These are phyloP conservation scores for Melanotaenia maccullochi DNA, from an alignment of 2,797 vertebrate species.

Conservation along the genomic window DNA sequence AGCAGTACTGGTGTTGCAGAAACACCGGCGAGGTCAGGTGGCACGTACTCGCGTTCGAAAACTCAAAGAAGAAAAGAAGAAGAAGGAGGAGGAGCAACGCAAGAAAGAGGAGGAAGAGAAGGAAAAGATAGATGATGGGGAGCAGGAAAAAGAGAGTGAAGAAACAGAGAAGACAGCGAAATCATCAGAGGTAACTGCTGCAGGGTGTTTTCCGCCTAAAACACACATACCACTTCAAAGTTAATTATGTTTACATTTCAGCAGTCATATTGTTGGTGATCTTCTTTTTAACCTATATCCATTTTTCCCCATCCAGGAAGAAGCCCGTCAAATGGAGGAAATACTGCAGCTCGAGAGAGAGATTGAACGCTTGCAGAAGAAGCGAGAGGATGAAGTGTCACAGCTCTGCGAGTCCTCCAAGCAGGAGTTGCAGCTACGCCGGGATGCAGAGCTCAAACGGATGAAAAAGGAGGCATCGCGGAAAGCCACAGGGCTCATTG, in stretches of 20 bases:
- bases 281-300: not conserved
- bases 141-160: conserved; percentile 44
- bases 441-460: conserved; percentile 90
- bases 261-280: not conserved
- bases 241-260: not conserved
- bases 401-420: conserved; percentile 87
- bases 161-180: conserved; percentile 54
- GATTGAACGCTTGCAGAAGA: conserved; percentile 91
- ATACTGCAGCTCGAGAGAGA: conserved; percentile 91
- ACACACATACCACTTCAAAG: not conserved
- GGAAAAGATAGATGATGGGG: conserved; percentile 63
- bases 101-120: conserved; percentile 74
- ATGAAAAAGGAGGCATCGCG: conserved; percentile 91
- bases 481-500: conserved; percentile 89
- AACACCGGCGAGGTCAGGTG: conserved; percentile 87
- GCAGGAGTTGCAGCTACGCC: conserved; percentile 87
- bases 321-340: conserved; percentile 91
- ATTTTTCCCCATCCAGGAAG: conserved; percentile 68
- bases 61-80: conserved; percentile 83
- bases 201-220: not conserved
- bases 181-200: conserved; percentile 32
- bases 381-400: conserved; percentile 90
- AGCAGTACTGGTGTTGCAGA: conserved; percentile 87
- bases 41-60: conserved; percentile 82
- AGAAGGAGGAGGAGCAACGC: conserved; percentile 74